These are phyloP conservation scores for Perizoma affinitatum DNA, from an alignment of 2,888 invertebrate genomes.

Conservation along the genomic window DNA sequence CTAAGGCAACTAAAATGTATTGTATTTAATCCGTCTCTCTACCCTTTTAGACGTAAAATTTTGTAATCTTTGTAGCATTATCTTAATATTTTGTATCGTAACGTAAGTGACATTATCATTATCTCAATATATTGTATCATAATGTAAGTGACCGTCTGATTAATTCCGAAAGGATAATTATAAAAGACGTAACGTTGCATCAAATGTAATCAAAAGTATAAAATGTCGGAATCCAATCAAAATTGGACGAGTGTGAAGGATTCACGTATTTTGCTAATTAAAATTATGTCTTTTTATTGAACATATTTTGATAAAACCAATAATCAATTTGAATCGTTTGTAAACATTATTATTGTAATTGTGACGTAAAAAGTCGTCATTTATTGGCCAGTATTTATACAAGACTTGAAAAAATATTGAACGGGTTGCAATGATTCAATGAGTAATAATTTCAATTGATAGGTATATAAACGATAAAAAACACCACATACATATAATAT, in stretches of 20 bases:
- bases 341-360: background rate
- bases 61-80: conserved; percentile 20
- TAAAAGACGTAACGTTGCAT: conserved; percentile 19
- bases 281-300: too few relatives aligned
- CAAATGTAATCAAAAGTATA: conserved; percentile 19
- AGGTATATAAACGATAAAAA: conserved; percentile 2
- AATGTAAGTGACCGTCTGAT: conserved; percentile 18
- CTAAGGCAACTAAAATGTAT: conserved; percentile 20
- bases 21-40: conserved; percentile 25
- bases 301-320: too few relatives aligned
- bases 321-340: background rate
- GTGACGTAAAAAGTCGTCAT: conserved; percentile 18
- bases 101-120: conserved; percentile 15
- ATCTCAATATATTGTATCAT: conserved; percentile 21
- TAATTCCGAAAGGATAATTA: conserved; percentile 10
- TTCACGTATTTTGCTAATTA: background rate
- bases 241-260: conserved; percentile 12
- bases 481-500: background rate
- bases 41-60: conserved; percentile 12
- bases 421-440: background rate
- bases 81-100: conserved; percentile 19
- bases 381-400: conserved; percentile 35
- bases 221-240: conserved; percentile 14
- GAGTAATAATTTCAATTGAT: conserved; percentile 3
- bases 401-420: conserved; percentile 10